These are phyloP conservation scores for Hypothenemus hampei DNA, from an alignment of 1,140 invertebrate species.

Conservation along the genomic window DNA sequence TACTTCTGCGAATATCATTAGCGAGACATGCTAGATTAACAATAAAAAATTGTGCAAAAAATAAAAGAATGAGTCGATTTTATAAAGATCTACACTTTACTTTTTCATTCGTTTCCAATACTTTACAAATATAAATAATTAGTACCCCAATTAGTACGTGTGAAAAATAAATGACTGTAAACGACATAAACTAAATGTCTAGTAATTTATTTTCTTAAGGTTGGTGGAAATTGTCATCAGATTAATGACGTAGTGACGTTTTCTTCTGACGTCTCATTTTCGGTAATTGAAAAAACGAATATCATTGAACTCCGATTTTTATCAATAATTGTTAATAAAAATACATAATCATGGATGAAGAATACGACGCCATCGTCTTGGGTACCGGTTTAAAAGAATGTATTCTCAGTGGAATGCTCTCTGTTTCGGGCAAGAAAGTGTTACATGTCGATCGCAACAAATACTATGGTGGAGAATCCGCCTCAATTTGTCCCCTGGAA, in stretches of 20 bases:
- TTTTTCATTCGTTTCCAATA: too few relatives aligned
- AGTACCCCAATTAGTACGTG: too few relatives aligned
- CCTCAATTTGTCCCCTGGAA: conserved; percentile 97
- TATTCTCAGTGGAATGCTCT: conserved; percentile 98
- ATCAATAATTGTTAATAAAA: background rate
- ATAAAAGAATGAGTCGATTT: too few relatives aligned
- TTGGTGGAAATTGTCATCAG: background rate
- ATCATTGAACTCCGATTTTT: background rate
- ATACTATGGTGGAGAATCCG: conserved; percentile 99
- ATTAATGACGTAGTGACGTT: background rate
- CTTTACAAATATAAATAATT: too few relatives aligned
- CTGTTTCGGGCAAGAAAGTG: conserved; percentile 97
- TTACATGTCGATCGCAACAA: conserved; percentile 99
- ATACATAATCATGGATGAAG: conserved; percentile 98
- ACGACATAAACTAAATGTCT: too few relatives aligned
- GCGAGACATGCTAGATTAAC: too few relatives aligned
- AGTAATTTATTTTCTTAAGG: too few relatives aligned
- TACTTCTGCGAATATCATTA: too few relatives aligned
- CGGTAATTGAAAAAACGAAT: background rate
- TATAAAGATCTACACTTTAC: too few relatives aligned
- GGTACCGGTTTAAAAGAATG: conserved; percentile 99
- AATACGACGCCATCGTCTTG: conserved; percentile 98
- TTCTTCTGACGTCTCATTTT: background rate
- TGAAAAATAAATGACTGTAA: too few relatives aligned
- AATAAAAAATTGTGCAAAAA: too few relatives aligned